phyloP scores from a whole-genome alignment of 1,140 invertebrate genomes.

The Aphelenchoides besseyi region DNA sequence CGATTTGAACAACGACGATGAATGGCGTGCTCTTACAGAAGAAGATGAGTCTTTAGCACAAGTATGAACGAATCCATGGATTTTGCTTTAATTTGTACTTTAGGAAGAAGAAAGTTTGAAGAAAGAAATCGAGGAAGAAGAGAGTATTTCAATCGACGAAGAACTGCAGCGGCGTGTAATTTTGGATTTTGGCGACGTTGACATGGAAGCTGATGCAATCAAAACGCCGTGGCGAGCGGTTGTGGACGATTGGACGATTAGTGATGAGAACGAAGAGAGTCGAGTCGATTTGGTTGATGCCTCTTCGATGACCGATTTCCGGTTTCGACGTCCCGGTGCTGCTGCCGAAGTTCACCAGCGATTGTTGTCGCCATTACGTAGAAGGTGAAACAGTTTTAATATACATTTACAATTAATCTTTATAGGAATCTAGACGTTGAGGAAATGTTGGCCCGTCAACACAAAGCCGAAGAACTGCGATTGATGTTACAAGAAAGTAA shows the following conservation, averaged over 20 bases:
- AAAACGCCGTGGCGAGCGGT: slow-evolving; percentile 21
- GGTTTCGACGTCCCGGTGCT: slow-evolving; percentile 27
- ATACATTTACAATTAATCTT: background rate
- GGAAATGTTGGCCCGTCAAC: slow-evolving; percentile 26
- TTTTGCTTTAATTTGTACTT: too few species aligned
- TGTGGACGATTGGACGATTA: slow-evolving; percentile 19
- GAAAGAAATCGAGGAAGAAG: slow-evolving; percentile 51
- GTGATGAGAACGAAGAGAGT: slow-evolving; percentile 10
- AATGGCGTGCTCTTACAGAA: slow-evolving; percentile 55
- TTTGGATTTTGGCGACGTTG: slow-evolving; percentile 7
- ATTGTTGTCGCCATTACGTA: slow-evolving; percentile 28
- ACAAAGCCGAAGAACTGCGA: slow-evolving; percentile 53
- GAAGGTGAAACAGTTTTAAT: slow-evolving; percentile 17
- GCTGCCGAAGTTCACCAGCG: slow-evolving; percentile 23
- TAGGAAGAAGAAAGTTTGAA: slow-evolving; percentile 54
- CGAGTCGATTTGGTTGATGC: background rate
- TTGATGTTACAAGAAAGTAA: slow-evolving; percentile 40
- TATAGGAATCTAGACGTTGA: slow-evolving; percentile 27
- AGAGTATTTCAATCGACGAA: slow-evolving; percentile 39
- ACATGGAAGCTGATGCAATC: slow-evolving; percentile 22
- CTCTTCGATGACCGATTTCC: background rate
- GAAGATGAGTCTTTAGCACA: slow-evolving; percentile 51
- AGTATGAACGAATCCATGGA: too few species aligned
- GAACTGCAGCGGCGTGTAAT: slow-evolving; percentile 39
- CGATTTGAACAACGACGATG: slow-evolving; percentile 37